Percentiles rank a stretch among this genome's conserved stretches.
Evolutionary conservation across 2,113 vertebrate genomes (phyloP).

Genomic region (Triplophysa siluroides): DNA sequence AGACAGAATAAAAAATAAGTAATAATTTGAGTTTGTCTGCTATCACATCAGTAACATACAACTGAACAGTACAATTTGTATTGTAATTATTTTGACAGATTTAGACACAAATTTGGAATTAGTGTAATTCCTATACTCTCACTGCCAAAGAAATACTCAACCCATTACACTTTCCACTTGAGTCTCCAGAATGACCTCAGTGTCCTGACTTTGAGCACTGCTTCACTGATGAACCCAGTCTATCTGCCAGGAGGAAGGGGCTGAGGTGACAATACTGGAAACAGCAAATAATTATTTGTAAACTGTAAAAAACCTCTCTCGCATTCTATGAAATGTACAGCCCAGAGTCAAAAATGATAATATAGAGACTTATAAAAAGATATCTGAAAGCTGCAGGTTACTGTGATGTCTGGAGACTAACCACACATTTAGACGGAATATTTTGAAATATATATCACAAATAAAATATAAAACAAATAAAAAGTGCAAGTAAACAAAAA

Average conservation of each 20-base stretch:
- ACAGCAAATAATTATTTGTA: neutral
- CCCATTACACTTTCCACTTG: neutral
- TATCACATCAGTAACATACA: neutral
- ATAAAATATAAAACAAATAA: too few species aligned
- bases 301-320: neutral
- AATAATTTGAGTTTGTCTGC: neutral
- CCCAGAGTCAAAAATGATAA: too few species aligned
- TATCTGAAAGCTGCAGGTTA: too few species aligned
- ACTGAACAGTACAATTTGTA: neutral
- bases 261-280: slow-evolving; percentile 67
- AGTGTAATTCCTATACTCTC: neutral
- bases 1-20: neutral
- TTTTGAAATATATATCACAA: too few species aligned
- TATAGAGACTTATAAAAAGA: too few species aligned
- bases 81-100: too few species aligned
- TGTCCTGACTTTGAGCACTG: slow-evolving; percentile 67
- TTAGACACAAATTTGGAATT: too few species aligned
- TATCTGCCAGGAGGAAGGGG: slow-evolving; percentile 69
- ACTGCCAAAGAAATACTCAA: slow-evolving; percentile 4
- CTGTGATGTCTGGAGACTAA: too few species aligned
- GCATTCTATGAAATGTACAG: neutral
- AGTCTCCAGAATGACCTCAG: neutral
- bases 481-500: neutral
- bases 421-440: too few species aligned
- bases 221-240: slow-evolving; percentile 59